Percentiles rank a stretch among this genome's conserved stretches.
These are phyloP conservation scores for Piaya cayana DNA, from an alignment of 2,113 vertebrate genomes.

Conservation along the genomic window DNA sequence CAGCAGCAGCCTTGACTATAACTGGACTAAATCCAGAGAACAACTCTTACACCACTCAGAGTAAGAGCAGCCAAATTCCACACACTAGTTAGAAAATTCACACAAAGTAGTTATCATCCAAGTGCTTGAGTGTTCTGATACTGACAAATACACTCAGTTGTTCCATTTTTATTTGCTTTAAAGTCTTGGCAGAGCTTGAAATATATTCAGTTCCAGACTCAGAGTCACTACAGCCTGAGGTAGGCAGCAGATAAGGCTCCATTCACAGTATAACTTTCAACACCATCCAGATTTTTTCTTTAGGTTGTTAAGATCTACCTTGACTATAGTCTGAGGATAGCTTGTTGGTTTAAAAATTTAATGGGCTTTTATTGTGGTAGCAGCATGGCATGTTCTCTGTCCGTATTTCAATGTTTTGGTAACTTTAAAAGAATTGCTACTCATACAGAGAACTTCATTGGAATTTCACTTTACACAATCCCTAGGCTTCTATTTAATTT, in stretches of 20 bases:
- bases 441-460: not conserved
- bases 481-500: not conserved
- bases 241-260: not conserved
- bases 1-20: not conserved
- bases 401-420: not conserved
- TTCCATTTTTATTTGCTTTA: slow-evolving; percentile 12
- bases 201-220: not conserved
- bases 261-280: not conserved
- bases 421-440: not conserved
- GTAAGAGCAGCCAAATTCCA: slow-evolving; percentile 37
- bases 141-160: slow-evolving; percentile 31
- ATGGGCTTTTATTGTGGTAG: not conserved
- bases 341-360: not conserved
- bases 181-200: not conserved
- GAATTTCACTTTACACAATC: not conserved
- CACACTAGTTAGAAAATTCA: slow-evolving; percentile 36
- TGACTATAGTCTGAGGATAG: not conserved
- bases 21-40: slow-evolving; percentile 35
- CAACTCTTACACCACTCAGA: not conserved
- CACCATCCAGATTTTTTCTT: not conserved
- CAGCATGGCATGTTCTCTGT: not conserved
- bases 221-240: not conserved
- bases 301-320: not conserved
- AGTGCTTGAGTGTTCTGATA: not conserved
- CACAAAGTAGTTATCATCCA: slow-evolving; percentile 10